Evolutionary conservation across 2,888 invertebrate species (phyloP).

Genomic region (Nephrotoma appendiculata): DNA sequence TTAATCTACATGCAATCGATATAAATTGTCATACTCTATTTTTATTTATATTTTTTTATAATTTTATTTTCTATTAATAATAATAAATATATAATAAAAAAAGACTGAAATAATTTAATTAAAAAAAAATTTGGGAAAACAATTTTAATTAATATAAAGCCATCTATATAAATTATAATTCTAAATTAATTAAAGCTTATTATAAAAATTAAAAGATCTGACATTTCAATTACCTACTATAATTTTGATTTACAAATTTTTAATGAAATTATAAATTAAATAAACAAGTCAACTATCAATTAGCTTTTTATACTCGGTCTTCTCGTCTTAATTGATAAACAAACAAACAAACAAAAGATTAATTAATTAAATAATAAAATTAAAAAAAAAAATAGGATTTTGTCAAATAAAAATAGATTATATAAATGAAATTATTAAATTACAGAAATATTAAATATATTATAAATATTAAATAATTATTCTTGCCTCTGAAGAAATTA

Average conservation of each 20-base stretch:
- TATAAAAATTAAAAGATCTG: neutral
- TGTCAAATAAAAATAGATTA: neutral
- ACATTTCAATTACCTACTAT: neutral
- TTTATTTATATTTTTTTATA: neutral
- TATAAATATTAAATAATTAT: neutral
- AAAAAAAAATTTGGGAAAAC: neutral
- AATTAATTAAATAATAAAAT: neutral
- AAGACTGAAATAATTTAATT: neutral
- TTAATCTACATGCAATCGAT: neutral
- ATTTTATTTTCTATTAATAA: neutral
- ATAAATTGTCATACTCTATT: neutral
- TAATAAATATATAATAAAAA: neutral
- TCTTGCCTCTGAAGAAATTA: neutral
- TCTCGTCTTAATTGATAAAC: neutral
- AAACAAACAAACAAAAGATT: neutral
- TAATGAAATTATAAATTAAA: neutral
- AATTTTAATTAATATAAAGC: neutral
- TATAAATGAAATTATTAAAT: neutral
- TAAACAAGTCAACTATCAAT: neutral
- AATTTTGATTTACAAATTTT: neutral
- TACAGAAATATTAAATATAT: neutral
- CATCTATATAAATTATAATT: neutral
- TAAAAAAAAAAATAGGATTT: neutral
- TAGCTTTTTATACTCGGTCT: slow-evolving; percentile 4
- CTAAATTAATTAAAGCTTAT: neutral